These are phyloP conservation scores for Pecten maximus DNA, from an alignment of 2,888 invertebrate species.

Conservation along the genomic window DNA sequence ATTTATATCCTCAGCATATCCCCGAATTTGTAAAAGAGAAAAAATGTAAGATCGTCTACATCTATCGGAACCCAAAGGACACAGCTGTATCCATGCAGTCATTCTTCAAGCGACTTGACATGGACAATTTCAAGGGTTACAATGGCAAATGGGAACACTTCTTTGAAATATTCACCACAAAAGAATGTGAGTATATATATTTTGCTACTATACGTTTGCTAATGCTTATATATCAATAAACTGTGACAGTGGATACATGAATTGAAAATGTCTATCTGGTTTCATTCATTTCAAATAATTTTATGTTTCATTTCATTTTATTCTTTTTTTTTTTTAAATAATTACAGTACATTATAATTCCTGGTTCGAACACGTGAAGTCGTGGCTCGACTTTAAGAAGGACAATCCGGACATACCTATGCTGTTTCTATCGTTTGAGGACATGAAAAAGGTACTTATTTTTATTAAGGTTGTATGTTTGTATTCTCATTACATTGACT, in stretches of 20 bases:
- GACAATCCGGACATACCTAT: constrained; percentile 30
- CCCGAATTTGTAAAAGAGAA: background rate
- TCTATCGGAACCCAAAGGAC: constrained; percentile 43
- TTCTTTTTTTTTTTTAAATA: background rate
- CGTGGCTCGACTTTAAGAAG: constrained; percentile 37
- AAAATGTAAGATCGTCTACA: constrained; percentile 13
- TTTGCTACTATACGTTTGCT: background rate
- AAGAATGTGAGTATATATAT: background rate
- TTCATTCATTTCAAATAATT: background rate
- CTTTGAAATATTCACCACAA: background rate
- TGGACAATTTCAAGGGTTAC: background rate
- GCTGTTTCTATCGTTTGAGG: constrained; percentile 24
- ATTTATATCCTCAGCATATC: constrained; percentile 16
- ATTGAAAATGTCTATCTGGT: background rate
- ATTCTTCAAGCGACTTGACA: constrained; percentile 33
- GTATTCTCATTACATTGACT: too few species aligned
- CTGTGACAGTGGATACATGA: too few species aligned
- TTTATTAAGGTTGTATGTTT: background rate
- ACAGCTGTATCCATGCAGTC: constrained; percentile 21
- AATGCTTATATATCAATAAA: too few species aligned
- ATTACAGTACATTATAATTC: background rate
- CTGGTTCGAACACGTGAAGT: constrained; percentile 27
- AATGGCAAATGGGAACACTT: background rate
- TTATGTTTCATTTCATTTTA: background rate
- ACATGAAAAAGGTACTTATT: constrained; percentile 39